Evolutionary conservation across 2,797 vertebrate species (phyloP), one percentile per base, ranked within the genome.

Genomic region (Sebastes diaconus): DNA sequence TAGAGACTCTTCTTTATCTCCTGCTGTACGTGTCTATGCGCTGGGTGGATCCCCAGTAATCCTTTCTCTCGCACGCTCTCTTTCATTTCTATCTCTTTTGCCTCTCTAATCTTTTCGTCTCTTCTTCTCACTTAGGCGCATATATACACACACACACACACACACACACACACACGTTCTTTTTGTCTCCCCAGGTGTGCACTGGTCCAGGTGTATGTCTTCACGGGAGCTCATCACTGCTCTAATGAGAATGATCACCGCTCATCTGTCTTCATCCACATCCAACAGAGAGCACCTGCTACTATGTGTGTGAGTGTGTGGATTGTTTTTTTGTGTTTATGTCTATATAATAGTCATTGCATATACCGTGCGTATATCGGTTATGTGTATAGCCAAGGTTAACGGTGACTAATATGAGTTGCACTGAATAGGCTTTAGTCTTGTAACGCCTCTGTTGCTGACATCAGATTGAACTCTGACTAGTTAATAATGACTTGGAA

Each of bases 201-300:
- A 34, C 79, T 90, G 89, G 93, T 94, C 92, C 95, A 95, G 95
- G 95, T 96, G 95, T 94, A 91, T 87, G 89, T 89, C 94, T 94
- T 95, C 88, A 84, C 86, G 55, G 94, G 94, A 94, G 93, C 94
- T 95, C 94, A 95, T 95, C 92, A 94, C 93, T 87, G 90, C 94
- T 95, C 94, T 96, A 95, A 94, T 95, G 94, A 94, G 94, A 92
- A 94, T 93, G 91, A 93, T 94, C 93, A 92, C 85, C 52, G 82
- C 92, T 95, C 95, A 96, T 96, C 94, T 95, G 93, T 96, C 95
- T 96, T 95, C 94, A 94, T 96, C 93, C 92, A 92, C 90, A 92
- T 91, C 94, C 94, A 95, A 84, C 92, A 89, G 93, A 93, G 94
- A 95, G 93, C 95, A 96, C 95, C 95, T 96, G 95, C 95, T 96